A percentile compares a stretch with the other conserved stretches of the same genome.
phyloP scores from a whole-genome alignment of 2,888 invertebrate species.

The Eutolmus rufibarbis region DNA sequence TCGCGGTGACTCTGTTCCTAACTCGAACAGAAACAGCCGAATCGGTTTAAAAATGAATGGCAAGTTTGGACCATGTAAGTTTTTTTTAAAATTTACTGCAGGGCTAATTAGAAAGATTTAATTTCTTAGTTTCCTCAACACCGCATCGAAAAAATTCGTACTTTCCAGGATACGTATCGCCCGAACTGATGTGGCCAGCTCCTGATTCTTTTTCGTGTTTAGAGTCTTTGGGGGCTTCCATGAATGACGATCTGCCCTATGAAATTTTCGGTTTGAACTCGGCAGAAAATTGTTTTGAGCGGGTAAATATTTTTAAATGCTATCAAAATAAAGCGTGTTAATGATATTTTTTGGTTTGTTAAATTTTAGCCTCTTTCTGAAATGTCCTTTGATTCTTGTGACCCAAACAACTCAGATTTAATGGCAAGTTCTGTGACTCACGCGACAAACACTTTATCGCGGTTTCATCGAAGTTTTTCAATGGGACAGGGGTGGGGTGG shows the following conservation, averaged over 20 bases:
- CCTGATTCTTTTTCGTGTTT: constrained; percentile 62
- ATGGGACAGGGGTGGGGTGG: constrained; percentile 74
- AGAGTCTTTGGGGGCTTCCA: constrained; percentile 59
- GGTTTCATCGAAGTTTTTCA: constrained; percentile 85
- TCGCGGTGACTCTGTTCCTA: constrained; percentile 55
- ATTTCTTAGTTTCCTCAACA: constrained; percentile 50
- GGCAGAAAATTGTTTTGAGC: constrained; percentile 59
- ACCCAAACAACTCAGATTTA: constrained; percentile 59
- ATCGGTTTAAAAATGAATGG: constrained; percentile 55
- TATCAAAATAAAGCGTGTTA: too few relatives aligned
- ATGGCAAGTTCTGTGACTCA: constrained; percentile 55
- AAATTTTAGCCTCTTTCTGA: constrained; percentile 59
- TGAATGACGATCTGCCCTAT: constrained; percentile 60
- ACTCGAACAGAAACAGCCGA: constrained; percentile 56
- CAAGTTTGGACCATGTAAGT: constrained; percentile 49
- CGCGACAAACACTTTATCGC: constrained; percentile 54
- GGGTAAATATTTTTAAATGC: constrained; percentile 51
- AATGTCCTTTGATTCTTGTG: constrained; percentile 61
- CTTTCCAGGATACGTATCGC: constrained; percentile 55
- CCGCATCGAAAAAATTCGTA: constrained; percentile 59
- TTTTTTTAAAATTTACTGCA: not conserved
- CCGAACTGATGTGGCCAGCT: constrained; percentile 61
- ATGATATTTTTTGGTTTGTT: not conserved
- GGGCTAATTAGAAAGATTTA: not conserved
- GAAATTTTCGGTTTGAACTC: constrained; percentile 60